Conservation (phyloP, 2,797 vertebrate species). For the Chaenodraco wilsoni region DNA sequence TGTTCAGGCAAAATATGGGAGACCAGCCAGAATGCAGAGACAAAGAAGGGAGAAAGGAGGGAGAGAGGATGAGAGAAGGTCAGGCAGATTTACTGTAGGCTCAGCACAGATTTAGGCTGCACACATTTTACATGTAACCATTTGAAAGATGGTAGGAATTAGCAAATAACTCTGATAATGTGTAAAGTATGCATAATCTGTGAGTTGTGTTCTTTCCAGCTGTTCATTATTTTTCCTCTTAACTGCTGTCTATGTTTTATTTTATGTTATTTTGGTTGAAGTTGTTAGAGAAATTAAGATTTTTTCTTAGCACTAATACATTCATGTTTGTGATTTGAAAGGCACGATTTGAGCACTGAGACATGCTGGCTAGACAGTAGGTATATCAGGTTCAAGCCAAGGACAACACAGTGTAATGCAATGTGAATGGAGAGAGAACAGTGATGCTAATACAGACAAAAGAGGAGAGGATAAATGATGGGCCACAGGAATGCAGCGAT, state of each 20-base stretch:
- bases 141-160: constrained; percentile 29
- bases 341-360: background rate
- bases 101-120: constrained; percentile 30
- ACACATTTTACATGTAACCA: constrained; percentile 8
- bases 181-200: background rate
- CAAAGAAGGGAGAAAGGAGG: constrained; percentile 56
- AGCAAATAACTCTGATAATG: background rate
- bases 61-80: constrained; percentile 64
- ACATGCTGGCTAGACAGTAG: constrained; percentile 7
- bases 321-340: too few relatives aligned
- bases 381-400: constrained; percentile 40
- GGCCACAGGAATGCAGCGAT: constrained; percentile 13
- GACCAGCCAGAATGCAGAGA: constrained; percentile 55
- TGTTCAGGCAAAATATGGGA: constrained; percentile 64
- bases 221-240: background rate
- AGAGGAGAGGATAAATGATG: constrained; percentile 10
- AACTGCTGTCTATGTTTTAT: background rate
- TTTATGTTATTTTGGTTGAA: background rate
- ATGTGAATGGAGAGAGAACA: constrained; percentile 2
- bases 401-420: constrained; percentile 32
- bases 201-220: constrained; percentile 1
- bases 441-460: constrained; percentile 4
- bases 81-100: constrained; percentile 37
- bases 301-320: constrained; percentile 13
- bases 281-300: background rate